Base-by-base conservation (phyloP, 2,797 vertebrate genomes). In the Argya squamiceps region DNA sequence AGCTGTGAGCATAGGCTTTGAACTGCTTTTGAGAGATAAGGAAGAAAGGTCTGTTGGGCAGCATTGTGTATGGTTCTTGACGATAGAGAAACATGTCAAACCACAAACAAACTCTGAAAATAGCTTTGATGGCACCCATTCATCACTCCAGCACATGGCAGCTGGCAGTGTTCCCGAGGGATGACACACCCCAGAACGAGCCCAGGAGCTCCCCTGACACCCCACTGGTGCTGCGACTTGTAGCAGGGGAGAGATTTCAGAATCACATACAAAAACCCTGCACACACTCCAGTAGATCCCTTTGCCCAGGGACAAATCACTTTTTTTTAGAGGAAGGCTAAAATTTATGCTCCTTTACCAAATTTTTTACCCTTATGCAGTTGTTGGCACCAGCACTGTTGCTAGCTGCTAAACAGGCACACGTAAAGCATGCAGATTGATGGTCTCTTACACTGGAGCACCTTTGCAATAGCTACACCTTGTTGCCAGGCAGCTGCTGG, bases 51-150 rank as follows among this genome's bases (percentile, higher is more conserved):
- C 20, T 60, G 15, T 17, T 59, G 65, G 23, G 32, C 44, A 84
- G 58, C 53, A 27, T 24, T 0, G 0, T 9, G 11, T 26, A 8
- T 0, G 1, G 26, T 27, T 79, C 29, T 75, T 43, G 29, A 82
- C 3, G 9, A 34, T 2, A 5, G 12, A 56, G 27, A 43, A 88
- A 47, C 20, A 19, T 12, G 10, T n/a, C 34, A 70, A 73, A 76
- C 22, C 9, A 47, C 2, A 1, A 75, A 47, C 2, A 1, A 75
- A 13, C 32, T 70, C 73, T 70, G 63, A 30, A 58, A 92, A 50
- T 1, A 4, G 26, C 7, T 44, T 30, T 12, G 15, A 22, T 5
- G 24, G 16, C 34, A 3, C 18, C 8, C 0, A 0, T 50, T 73
- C 34, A 27, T 29, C 6, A 8, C 20, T 34, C 23, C 65, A 77